Percentiles rank a stretch among this genome's conserved stretches.
phyloP scores from a whole-genome alignment of 2,888 invertebrate genomes.

The Syritta pipiens region DNA sequence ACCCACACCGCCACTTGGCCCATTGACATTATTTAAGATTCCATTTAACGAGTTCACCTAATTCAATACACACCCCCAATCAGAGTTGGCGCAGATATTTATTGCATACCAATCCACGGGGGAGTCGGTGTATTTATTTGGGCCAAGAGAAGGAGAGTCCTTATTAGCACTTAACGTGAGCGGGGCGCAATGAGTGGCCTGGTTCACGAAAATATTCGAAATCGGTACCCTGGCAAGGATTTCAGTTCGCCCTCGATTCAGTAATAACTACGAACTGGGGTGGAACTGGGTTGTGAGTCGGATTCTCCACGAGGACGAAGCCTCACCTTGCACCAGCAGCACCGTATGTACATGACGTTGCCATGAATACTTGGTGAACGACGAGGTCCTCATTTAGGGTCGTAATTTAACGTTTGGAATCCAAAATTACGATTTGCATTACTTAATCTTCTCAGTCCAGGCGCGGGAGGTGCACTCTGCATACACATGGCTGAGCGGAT shows the following conservation, averaged over 20 bases:
- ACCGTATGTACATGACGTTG: conserved; percentile 9
- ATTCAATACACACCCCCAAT: no score
- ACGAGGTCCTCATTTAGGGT: conserved; percentile 9
- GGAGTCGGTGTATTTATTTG: no score
- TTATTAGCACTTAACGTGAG: no score
- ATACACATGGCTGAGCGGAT: not conserved
- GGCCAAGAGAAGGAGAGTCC: no score
- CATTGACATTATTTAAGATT: no score
- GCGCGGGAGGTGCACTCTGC: not conserved
- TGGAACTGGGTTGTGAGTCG: conserved; percentile 19
- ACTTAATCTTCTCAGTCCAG: conserved; percentile 36
- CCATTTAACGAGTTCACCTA: no score
- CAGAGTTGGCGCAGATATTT: no score
- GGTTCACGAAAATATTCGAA: conserved; percentile 51
- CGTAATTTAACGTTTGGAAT: conserved; percentile 35
- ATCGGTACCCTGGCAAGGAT: conserved; percentile 30
- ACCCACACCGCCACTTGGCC: no score
- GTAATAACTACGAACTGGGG: conserved; percentile 23
- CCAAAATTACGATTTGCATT: conserved; percentile 38
- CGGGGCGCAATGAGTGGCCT: no score
- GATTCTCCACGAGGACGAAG: not conserved
- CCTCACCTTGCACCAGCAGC: not conserved
- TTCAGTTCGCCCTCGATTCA: conserved; percentile 34
- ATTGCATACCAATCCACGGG: no score
- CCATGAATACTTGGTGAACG: conserved; percentile 45